Percentiles rank a stretch among this genome's conserved stretches.
Evolutionary conservation across 2,797 vertebrate genomes (phyloP).

Genomic region (Typhlichthys eigenmanni): DNA sequence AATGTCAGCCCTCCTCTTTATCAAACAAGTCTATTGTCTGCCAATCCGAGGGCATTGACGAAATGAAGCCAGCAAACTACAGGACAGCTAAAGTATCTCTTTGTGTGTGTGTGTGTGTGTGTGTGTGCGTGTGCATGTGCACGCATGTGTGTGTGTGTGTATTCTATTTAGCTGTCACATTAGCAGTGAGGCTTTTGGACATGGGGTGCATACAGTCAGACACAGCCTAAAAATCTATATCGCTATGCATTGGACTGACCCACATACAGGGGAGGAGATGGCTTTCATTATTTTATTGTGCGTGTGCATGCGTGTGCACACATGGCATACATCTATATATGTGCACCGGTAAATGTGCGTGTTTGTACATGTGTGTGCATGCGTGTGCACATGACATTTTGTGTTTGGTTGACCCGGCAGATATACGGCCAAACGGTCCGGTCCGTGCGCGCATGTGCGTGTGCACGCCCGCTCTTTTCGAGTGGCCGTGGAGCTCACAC

Average conservation of each 20-base stretch:
- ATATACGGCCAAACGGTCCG: too few species aligned
- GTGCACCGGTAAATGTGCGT: background rate
- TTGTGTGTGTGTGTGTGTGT: slow-evolving; percentile 6
- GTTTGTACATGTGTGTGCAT: background rate
- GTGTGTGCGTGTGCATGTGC: slow-evolving; percentile 1
- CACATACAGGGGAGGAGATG: slow-evolving; percentile 68
- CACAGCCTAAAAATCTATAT: slow-evolving; percentile 79
- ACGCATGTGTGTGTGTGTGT: slow-evolving; percentile 18
- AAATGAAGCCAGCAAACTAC: slow-evolving; percentile 55
- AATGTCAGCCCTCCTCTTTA: slow-evolving; percentile 75
- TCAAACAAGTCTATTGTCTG: slow-evolving; percentile 75
- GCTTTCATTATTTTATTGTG: slow-evolving; percentile 42
- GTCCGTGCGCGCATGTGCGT: background rate
- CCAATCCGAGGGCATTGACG: slow-evolving; percentile 65
- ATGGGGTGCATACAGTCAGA: slow-evolving; percentile 59
- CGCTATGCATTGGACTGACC: slow-evolving; percentile 80
- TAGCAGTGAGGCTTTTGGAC: slow-evolving; percentile 64
- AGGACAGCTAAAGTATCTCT: slow-evolving; percentile 49
- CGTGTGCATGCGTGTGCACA: background rate
- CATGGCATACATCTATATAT: slow-evolving; percentile 11
- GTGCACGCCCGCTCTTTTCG: slow-evolving; percentile 25
- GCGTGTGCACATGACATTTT: background rate
- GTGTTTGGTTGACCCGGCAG: too few species aligned
- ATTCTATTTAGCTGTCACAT: slow-evolving; percentile 55
- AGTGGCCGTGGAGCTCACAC: slow-evolving; percentile 84